Evolutionary conservation across 2,888 invertebrate species (phyloP), one percentile per base, ranked within the genome.

Genomic region (Resseliella maxima): DNA sequence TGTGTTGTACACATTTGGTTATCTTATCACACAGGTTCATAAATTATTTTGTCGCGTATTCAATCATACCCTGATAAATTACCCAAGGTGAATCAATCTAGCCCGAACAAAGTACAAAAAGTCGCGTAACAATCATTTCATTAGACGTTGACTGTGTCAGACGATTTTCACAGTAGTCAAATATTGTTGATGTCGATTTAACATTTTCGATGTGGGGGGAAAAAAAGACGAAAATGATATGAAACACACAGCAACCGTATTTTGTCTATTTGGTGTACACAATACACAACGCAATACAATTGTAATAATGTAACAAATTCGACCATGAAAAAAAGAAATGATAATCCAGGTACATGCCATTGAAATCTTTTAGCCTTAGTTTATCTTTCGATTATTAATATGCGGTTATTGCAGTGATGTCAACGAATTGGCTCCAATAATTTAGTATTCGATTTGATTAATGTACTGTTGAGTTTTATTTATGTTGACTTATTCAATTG

Each of bases 1-100:
- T 18, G 41, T 41, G 2, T 18, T 50, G 50, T 18, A 50, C 1
- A 59, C 12, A 59, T 59, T 59, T 59, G 24, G 59, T 24, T 59
- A 59, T 59, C 59, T 24, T 24, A 50, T n/a, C n/a, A n/a, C n/a
- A 18, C 41, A 59, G 59, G 59, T 10, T 24, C 59, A 59, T 59
- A 24, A 59, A 59, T 59, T 59, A 59, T 59, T 59, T 59, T 59
- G n/a, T 24, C 24, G 59, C 59, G n/a, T 59, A 59, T 59, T 59
- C 59, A n/a, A 59, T 59, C 59, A 59, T n/a, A n/a, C 59, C 5
- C 59, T 59, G 50, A 59, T 59, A 24, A 59, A 59, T 24, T 59
- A 59, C 24, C 59, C 59, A 59, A 59, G 59, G 59, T 59, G 59
- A 59, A 59, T 50, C 6, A 5, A 12, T 41, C 41, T 50, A 24